Evolutionary conservation across 2,888 invertebrate species (phyloP), one percentile per base, ranked within the genome.

Genomic region (Leptinotarsa rubiginosa): DNA sequence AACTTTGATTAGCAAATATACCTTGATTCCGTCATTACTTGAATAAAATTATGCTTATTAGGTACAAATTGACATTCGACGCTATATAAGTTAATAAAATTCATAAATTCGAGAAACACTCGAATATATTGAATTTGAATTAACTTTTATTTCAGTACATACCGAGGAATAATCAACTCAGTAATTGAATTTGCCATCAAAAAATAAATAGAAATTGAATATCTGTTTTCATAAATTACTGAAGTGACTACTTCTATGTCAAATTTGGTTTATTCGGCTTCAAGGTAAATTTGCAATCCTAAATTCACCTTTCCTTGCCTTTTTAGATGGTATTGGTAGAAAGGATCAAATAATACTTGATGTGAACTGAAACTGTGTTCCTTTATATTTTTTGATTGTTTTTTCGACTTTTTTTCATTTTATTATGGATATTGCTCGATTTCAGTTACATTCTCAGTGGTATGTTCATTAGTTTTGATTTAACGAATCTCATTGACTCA

Each of bases 321-420:
- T 73, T 41, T 69, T 62, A 69, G 70, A 70, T 77, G 77, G 75
- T 78, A 81, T 78, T 83, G 84, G 84, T 84, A 84, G 84, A 84
- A 84, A 84, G 84, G 84, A 83, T 78, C 78, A 81, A 82, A 54
- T 81, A 74, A 76, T 70, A 75, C 77, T 79, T 77, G 74, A 74
- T 71, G 71, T 69, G 47, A 72, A 75, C 69, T 72, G 65, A 74
- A 69, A 77, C 75, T 78, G 79, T 78, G 79, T 77, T 79, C 78
- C 25, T 68, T 25, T 47, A 66, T 67, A 66, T 68, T 76, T 70
- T 74, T 75, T 64, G 41, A 76, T 72, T 74, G 64, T 66, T 70
- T 75, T 70, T 64, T 50, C 52, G 49, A 41, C 54, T 71, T 62
- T 62, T 62, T 56, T 56, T 56, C 25, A 56, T 22, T 56, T 22